phyloP scores from a whole-genome alignment of 2,797 vertebrate species.

The Novumbra hubbsi region DNA sequence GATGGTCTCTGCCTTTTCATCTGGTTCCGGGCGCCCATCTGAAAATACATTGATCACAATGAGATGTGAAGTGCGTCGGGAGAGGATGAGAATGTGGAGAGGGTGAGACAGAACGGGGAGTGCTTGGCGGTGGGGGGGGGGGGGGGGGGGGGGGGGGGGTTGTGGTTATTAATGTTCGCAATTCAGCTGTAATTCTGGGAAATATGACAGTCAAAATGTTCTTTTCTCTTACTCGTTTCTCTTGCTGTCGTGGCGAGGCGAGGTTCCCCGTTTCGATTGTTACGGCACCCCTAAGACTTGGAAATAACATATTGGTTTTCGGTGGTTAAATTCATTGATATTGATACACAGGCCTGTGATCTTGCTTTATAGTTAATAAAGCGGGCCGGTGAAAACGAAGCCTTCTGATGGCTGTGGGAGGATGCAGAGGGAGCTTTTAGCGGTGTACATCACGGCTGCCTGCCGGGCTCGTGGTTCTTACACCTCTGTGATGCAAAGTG shows the following conservation, averaged over 20 bases:
- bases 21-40: constrained; percentile 52
- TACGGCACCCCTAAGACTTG: not conserved
- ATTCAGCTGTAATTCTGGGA: constrained; percentile 59
- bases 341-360: constrained; percentile 13
- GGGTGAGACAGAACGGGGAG: constrained; percentile 24
- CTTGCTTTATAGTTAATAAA: constrained; percentile 15
- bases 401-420: not conserved
- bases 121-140: constrained; percentile 11
- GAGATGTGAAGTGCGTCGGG: constrained; percentile 58
- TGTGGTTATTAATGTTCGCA: constrained; percentile 62
- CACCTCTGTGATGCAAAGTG: not conserved
- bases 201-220: constrained; percentile 45
- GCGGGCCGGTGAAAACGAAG: not conserved
- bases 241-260: not conserved
- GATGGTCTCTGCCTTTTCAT: constrained; percentile 52
- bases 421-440: not conserved
- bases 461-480: not conserved
- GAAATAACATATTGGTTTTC: not conserved
- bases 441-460: not conserved
- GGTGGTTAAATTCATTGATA: constrained; percentile 20
- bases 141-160: constrained; percentile 1
- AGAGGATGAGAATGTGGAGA: constrained; percentile 19
- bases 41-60: constrained; percentile 66
- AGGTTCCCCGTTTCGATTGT: not conserved
- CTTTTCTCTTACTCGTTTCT: not conserved